Conservation (phyloP, 2,797 vertebrate species). For the Streptopelia turtur region DNA sequence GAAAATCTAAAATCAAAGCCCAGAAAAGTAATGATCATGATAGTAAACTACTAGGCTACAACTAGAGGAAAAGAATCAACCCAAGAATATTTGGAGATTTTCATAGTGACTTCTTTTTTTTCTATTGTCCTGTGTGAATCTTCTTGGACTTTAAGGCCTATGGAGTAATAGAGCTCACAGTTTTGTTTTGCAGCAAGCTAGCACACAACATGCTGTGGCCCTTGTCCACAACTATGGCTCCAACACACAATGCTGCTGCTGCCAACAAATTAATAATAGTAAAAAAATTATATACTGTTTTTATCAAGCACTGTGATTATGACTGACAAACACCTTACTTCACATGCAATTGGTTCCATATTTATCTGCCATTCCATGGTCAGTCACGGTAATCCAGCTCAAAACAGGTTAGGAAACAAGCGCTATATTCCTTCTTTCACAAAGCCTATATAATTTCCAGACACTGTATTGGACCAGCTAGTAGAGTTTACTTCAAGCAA, state of each 20-base stretch:
- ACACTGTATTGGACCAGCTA: not conserved
- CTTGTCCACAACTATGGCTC: not conserved
- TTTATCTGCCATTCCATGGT: not conserved
- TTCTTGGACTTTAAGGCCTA: not conserved
- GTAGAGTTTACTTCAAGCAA: not conserved
- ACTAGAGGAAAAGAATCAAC: not conserved
- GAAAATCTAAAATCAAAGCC: constrained; percentile 19
- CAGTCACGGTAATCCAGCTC: not conserved
- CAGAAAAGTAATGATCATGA: constrained; percentile 11
- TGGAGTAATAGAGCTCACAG: not conserved
- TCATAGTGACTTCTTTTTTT: not conserved
- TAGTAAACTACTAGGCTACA: not conserved
- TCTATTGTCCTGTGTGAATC: not conserved
- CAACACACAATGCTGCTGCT: not conserved
- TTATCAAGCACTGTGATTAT: not conserved
- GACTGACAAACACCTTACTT: not conserved
- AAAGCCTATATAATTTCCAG: not conserved
- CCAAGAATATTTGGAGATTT: not conserved
- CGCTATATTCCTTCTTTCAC: not conserved
- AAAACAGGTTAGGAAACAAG: not conserved
- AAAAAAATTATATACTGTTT: not conserved
- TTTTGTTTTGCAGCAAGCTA: not conserved
- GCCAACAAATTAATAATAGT: not conserved
- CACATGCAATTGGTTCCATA: not conserved
- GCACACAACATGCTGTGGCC: not conserved